Evolutionary conservation across 2,888 invertebrate species (phyloP).

Genomic region (Patella ulyssiponensis): DNA sequence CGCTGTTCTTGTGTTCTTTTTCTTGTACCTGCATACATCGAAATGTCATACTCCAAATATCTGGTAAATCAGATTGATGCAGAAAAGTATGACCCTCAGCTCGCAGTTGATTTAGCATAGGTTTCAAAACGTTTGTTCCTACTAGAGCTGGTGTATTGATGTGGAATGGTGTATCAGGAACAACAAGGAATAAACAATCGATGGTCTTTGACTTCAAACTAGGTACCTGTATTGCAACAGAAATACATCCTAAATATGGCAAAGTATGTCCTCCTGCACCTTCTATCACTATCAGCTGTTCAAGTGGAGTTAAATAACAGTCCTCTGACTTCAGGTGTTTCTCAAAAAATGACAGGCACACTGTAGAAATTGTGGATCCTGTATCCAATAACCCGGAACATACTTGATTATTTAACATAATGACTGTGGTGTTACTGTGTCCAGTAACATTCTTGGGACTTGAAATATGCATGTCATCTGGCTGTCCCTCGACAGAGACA

Average conservation of each 20-base stretch:
- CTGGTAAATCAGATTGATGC: background rate
- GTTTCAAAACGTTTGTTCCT: conserved; percentile 1
- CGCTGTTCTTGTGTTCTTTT: background rate
- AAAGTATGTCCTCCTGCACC: background rate
- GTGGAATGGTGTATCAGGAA: conserved; percentile 4
- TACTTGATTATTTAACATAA: background rate
- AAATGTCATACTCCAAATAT: background rate
- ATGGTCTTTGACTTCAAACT: background rate
- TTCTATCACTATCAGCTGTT: background rate
- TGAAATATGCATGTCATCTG: background rate
- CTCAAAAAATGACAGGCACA: background rate
- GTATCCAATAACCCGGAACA: conserved; percentile 11
- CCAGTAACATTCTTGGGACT: conserved; percentile 2
- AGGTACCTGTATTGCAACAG: background rate
- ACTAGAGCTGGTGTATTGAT: background rate
- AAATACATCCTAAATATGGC: background rate
- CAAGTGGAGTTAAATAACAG: background rate
- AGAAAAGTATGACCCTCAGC: background rate
- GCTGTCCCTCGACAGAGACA: conserved; percentile 4
- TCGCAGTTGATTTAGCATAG: background rate
- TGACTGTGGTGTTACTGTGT: background rate
- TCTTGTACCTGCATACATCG: background rate
- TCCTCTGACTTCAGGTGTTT: background rate
- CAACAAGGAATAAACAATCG: background rate
- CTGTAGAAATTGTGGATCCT: background rate